Base-by-base conservation (phyloP, 2,888 invertebrate species). In the Drosophila nr. perissopoda region DNA sequence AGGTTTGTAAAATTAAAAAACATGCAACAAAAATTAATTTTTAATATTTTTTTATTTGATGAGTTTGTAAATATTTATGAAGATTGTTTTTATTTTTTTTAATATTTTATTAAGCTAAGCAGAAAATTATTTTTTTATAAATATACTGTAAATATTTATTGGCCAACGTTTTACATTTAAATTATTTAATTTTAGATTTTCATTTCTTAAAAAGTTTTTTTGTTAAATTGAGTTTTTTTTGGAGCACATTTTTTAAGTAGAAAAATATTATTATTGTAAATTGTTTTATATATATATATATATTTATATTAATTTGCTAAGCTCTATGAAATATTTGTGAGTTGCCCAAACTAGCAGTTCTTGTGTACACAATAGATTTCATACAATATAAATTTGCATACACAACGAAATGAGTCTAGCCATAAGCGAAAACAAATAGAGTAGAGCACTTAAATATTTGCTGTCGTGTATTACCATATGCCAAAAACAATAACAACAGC, bases 341-440 rank as follows among this genome's bases (percentile, higher is more conserved):
- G 16, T 27, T 8, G 7, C 13, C 7, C 1, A 46, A 16, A 4
- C 46, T 21, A 46, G 7, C 25, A 8, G 25, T 25, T 46, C 16
- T 46, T 16, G 52, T 48, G 52, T 67, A 8, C 38, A 57, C 29
- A 54, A 56, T 36, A 29, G 36, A 34, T 69, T 77, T 49, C 42
- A 25, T 16, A 46, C 16, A 25, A 64, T 64, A 53, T 40, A n/a
- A 66, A 83, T 80, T 80, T 81, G 48, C 83, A 80, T 83, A 70
- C 57, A 60, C 83, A 72, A 65, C 70, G 62, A 56, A 70, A 70
- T 64, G 60, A 48, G 56, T 25, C 46, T 21, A 40, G 46, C 69
- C 63, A 74, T 64, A 76, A 60, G 67, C 67, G 57, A 67, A 73
- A 64, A 60, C 73, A 78, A 72, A 76, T 73, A 72, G 66, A 76